Evolutionary conservation across 2,888 invertebrate species (phyloP).

Genomic region (Erebia aethiops): DNA sequence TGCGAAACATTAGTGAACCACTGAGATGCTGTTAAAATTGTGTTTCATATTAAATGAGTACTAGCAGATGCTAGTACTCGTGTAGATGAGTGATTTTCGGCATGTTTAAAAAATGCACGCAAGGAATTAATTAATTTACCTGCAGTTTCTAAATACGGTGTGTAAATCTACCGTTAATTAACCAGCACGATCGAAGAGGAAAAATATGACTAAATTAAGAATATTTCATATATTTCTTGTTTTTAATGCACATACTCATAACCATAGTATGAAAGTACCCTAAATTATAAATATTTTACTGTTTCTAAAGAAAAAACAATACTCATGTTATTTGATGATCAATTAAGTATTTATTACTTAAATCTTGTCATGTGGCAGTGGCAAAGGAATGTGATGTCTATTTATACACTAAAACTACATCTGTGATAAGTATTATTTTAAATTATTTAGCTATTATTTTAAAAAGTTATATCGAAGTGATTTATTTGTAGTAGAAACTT

Average conservation of each 20-base stretch:
- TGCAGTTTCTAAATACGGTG: too few species aligned
- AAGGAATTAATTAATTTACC: too few species aligned
- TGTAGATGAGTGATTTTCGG: too few species aligned
- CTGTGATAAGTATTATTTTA: slow-evolving; percentile 25
- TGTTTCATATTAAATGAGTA: neutral
- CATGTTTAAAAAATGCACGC: too few species aligned
- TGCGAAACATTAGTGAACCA: too few species aligned
- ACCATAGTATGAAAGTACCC: neutral
- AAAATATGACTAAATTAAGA: too few species aligned
- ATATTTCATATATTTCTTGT: too few species aligned
- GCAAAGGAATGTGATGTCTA: slow-evolving; percentile 36
- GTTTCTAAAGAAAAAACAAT: neutral
- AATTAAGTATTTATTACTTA: slow-evolving; percentile 12
- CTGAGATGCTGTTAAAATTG: neutral
- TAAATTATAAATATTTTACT: neutral
- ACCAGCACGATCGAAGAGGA: too few species aligned
- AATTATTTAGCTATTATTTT: slow-evolving; percentile 1
- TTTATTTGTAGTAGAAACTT: slow-evolving; percentile 28
- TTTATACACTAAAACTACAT: slow-evolving; percentile 28
- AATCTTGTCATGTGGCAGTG: slow-evolving; percentile 36
- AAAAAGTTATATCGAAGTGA: slow-evolving; percentile 22
- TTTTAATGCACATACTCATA: neutral
- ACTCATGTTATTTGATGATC: neutral
- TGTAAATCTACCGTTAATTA: too few species aligned
- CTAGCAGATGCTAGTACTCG: neutral